Conservation (phyloP, 2,888 invertebrate species). For the Agrochola circellaris region DNA sequence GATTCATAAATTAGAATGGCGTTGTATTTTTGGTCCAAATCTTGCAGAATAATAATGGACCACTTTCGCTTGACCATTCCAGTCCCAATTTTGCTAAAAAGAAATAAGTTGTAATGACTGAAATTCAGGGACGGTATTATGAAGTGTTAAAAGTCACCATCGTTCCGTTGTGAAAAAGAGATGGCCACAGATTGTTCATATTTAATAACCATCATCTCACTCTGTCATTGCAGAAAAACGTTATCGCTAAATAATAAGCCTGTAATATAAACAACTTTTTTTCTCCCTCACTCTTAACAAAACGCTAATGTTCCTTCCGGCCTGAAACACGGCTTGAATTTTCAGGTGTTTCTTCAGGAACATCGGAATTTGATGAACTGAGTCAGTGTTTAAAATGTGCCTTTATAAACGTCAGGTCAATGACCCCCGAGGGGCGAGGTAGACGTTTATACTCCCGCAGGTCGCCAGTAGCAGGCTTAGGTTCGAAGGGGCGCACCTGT, state of each 20-base stretch:
- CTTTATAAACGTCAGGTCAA: conserved; percentile 46
- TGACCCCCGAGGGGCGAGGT: conserved; percentile 53
- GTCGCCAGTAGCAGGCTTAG: conserved; percentile 49
- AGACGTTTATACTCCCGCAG: conserved; percentile 43
- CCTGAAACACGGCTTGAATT: conserved; percentile 59
- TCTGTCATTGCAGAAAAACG: background rate
- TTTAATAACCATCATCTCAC: background rate
- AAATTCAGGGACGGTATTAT: conserved; percentile 67
- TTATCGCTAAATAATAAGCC: conserved; percentile 27
- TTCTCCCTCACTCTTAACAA: conserved; percentile 11
- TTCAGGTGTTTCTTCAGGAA: conserved; percentile 58
- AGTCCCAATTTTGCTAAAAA: background rate
- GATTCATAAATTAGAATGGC: background rate
- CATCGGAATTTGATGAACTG: conserved; percentile 52
- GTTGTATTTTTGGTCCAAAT: background rate
- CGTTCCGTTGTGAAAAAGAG: conserved; percentile 68
- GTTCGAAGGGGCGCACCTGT: conserved; percentile 42
- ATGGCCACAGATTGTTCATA: conserved; percentile 21
- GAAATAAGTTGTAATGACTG: conserved; percentile 16
- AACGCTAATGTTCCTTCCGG: conserved; percentile 48
- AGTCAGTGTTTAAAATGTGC: conserved; percentile 65
- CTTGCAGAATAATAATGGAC: background rate
- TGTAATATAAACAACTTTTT: conserved; percentile 32
- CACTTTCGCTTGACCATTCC: background rate
- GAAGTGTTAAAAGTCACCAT: conserved; percentile 68